Evolutionary conservation across 2,888 invertebrate species (phyloP), one percentile per base, ranked within the genome.

Genomic region (Sphaerophoria taeniata): DNA sequence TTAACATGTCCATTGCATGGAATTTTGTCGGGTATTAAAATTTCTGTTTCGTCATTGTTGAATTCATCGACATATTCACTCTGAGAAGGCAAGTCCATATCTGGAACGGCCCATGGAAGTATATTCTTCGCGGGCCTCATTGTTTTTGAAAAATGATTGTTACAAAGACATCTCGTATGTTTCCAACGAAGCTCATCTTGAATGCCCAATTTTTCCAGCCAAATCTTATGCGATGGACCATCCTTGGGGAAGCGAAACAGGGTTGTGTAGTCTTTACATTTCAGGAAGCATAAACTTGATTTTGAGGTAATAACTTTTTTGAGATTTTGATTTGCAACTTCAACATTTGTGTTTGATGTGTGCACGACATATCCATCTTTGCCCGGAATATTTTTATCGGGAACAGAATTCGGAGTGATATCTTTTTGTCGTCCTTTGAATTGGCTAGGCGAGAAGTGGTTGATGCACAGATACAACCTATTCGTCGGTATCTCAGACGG

Each of bases 361-460:
- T 2, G 24, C 24, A 24, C 24, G 24, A 2, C 24, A 24, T 24
- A 24, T 24, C 1, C 24, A 9, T 36, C 4, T 16, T 14, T 14
- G 2, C 11, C 12, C 1, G 65, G 65, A 0, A 65, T 49, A 5
- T 65, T 65, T 65, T 9, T 14, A 11, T 65, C 65, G n/a, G 65
- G 65, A 36, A 49, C 12, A 6, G 65, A 31, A 49, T 11, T 63
- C 16, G 33, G 47, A 12, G 65, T 36, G 5, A 24, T 24, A 65
- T 34, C 2, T 34, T 16, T 49, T 6, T 65, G 0, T 49, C 34
- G 16, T 33, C 6, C 5, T 11, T 11, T 6, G 34, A 65, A 65
- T 49, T 65, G 65, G 1, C 34, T 4, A 16, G 63, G 7, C 16
- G 65, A 65, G 16, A 65, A 65, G 33, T 65, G 65, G 49, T 65